phyloP scores from a whole-genome alignment of 1,140 invertebrate genomes.

The Epicauta chinensis region DNA sequence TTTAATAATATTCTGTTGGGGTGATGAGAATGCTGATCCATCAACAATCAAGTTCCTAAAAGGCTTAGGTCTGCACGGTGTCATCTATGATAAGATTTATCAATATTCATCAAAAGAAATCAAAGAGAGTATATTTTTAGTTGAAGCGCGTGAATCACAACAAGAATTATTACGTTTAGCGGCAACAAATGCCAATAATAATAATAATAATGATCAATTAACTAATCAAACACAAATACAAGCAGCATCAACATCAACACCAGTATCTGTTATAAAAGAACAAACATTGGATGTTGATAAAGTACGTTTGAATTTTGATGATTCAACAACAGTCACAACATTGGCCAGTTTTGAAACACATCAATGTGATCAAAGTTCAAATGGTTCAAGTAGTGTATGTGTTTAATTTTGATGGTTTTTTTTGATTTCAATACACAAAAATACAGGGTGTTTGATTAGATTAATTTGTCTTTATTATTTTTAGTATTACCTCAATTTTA shows the following conservation, averaged over 20 bases:
- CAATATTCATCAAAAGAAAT: conserved; percentile 71
- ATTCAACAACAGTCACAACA: conserved; percentile 44
- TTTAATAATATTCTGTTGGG: conserved; percentile 92
- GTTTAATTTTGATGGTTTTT: not conserved
- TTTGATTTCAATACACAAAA: not conserved
- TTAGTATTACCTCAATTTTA: conserved; percentile 7
- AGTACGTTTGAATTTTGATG: conserved; percentile 32
- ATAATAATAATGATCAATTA: too few relatives aligned
- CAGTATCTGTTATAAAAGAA: conserved; percentile 34
- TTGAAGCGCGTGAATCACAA: conserved; percentile 70
- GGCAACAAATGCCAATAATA: conserved; percentile 33
- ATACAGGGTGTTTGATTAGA: too few relatives aligned
- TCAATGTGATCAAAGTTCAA: conserved; percentile 13
- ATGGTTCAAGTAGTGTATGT: conserved; percentile 3
- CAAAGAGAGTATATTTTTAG: conserved; percentile 74
- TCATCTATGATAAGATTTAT: conserved; percentile 91
- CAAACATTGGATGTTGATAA: conserved; percentile 42
- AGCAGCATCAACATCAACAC: conserved; percentile 23
- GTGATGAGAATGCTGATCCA: conserved; percentile 88
- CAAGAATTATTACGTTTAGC: conserved; percentile 53
- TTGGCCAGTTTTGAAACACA: conserved; percentile 39
- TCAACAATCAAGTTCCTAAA: conserved; percentile 82
- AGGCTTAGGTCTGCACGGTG: conserved; percentile 79
- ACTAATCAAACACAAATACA: conserved; percentile 22
- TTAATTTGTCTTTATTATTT: not conserved